Conservation (phyloP, 2,113 vertebrate genomes). For the Orientallactaga bullata region DNA sequence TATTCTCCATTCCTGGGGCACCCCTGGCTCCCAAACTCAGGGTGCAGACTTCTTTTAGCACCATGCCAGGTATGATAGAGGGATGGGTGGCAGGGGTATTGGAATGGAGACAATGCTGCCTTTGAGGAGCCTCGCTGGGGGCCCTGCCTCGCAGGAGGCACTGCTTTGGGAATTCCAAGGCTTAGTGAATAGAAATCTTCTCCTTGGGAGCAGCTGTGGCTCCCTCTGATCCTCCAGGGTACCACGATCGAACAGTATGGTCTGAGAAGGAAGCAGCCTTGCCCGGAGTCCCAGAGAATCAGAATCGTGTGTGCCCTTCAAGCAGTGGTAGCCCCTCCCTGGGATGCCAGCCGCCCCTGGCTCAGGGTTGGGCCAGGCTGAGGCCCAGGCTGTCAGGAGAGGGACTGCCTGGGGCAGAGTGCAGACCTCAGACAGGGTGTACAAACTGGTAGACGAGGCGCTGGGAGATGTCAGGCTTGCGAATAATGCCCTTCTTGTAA, state of each 20-base stretch:
- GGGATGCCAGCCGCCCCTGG: not conserved
- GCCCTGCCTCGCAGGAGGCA: not conserved
- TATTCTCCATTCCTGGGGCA: conserved; percentile 53
- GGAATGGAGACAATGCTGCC: not conserved
- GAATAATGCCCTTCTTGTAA: conserved; percentile 99
- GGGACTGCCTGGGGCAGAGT: not conserved
- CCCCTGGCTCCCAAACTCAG: not conserved
- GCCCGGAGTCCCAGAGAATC: not conserved
- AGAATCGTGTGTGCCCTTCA: not conserved
- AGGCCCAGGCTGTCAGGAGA: not conserved
- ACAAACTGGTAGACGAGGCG: conserved; percentile 99
- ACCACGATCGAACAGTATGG: not conserved
- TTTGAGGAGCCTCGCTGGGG: not conserved
- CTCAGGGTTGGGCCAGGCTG: not conserved
- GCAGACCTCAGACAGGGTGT: conserved; percentile 91
- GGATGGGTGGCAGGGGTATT: not conserved
- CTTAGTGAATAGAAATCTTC: not conserved
- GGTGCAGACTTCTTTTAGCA: not conserved
- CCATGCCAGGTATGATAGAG: not conserved
- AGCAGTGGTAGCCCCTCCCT: not conserved
- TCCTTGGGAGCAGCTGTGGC: not conserved
- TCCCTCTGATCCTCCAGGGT: not conserved
- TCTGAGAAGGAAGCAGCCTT: not conserved
- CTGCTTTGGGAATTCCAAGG: not conserved
- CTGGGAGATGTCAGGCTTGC: conserved; percentile 97